phyloP scores from a whole-genome alignment of 2,888 invertebrate species.

The Coenonympha glycerion region DNA sequence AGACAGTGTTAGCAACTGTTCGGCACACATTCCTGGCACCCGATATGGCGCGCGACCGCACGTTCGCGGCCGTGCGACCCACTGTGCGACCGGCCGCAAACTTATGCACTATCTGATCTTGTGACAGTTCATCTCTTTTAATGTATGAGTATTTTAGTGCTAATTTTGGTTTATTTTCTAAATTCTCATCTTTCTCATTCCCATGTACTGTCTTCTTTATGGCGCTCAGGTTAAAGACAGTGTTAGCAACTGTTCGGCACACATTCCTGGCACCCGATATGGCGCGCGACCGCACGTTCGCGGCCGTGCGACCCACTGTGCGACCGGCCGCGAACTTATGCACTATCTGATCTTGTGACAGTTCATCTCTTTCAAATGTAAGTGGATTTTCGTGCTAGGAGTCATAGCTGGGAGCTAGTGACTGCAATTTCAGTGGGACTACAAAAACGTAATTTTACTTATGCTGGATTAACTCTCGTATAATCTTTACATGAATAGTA shows the following conservation, averaged over 20 bases:
- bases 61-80: conserved; percentile 60
- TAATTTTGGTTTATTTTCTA: no score
- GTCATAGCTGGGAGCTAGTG: no score
- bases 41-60: conserved; percentile 61
- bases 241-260: conserved; percentile 63
- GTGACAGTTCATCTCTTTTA: conserved; percentile 26
- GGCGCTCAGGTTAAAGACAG: conserved; percentile 32
- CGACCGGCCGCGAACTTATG: conserved; percentile 53
- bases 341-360: conserved; percentile 34
- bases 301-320: conserved; percentile 50
- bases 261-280: conserved; percentile 66
- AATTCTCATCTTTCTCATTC: not conserved
- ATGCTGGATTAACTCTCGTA: no score
- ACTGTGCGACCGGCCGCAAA: conserved; percentile 53
- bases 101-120: conserved; percentile 38
- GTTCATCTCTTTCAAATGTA: conserved; percentile 26
- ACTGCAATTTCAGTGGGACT: no score
- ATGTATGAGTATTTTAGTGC: no score
- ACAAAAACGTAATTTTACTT: no score
- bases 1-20: conserved; percentile 54
- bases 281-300: conserved; percentile 57
- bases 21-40: conserved; percentile 66
- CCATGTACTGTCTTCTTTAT: not conserved
- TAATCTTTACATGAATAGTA: no score
- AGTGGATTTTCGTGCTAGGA: conserved; percentile 25